Evolutionary conservation across 1,140 invertebrate genomes (phyloP).

Genomic region (Lanistes nyassanus): DNA sequence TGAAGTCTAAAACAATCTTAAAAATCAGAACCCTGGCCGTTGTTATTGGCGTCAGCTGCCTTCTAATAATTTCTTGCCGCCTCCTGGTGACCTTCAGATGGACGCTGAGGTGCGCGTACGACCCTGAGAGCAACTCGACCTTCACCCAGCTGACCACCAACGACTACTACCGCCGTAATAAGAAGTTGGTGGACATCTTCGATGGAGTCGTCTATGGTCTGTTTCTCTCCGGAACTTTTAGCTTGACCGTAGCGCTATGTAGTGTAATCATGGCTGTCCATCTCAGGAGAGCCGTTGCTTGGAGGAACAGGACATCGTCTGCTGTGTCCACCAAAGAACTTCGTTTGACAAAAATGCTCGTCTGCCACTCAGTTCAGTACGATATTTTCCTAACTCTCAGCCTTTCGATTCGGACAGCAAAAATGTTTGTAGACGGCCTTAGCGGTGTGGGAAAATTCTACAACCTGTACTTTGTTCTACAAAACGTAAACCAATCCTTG

Average conservation of each 20-base stretch:
- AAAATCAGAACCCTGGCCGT: background rate
- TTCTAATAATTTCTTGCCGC: background rate
- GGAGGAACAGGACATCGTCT: background rate
- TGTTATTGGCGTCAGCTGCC: background rate
- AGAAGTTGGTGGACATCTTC: too few relatives aligned
- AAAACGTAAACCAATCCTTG: too few relatives aligned
- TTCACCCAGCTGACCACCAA: too few relatives aligned
- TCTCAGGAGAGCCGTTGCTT: background rate
- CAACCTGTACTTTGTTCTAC: too few relatives aligned
- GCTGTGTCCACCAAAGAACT: background rate
- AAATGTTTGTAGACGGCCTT: too few relatives aligned
- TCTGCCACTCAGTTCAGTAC: background rate
- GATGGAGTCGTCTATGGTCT: background rate
- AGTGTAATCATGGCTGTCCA: background rate
- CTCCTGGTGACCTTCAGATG: background rate
- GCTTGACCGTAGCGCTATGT: background rate
- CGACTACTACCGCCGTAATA: too few relatives aligned
- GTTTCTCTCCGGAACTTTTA: background rate
- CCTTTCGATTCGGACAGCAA: too few relatives aligned
- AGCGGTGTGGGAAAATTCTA: too few relatives aligned
- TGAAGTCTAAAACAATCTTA: slow-evolving; percentile 2
- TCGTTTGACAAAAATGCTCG: slow-evolving; percentile 6
- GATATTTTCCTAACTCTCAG: too few relatives aligned
- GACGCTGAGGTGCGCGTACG: too few relatives aligned
- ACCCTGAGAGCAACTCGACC: too few relatives aligned